Percentiles rank a stretch among this genome's conserved stretches.
Conservation (phyloP, 2,888 invertebrate genomes). For the Mythimna ferrago region DNA sequence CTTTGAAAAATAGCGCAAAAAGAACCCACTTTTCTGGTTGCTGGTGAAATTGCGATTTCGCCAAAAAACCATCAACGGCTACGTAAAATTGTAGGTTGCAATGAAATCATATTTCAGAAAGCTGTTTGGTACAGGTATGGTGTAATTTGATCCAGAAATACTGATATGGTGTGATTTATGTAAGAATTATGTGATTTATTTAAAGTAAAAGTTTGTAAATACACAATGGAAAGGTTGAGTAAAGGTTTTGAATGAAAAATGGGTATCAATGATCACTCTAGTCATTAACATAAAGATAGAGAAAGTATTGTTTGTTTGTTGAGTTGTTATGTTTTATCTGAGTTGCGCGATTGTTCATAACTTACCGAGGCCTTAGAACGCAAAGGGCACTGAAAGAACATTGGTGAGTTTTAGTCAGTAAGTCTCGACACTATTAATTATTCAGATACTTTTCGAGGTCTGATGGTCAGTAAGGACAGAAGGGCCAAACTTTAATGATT, state of each 20-base stretch:
- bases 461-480: too few relatives aligned
- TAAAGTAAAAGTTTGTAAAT: constrained; percentile 24
- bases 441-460: too few relatives aligned
- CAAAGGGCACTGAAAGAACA: too few relatives aligned
- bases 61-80: constrained; percentile 38
- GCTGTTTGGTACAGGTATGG: constrained; percentile 24
- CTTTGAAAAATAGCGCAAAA: constrained; percentile 44
- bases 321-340: neutral
- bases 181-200: constrained; percentile 23
- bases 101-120: constrained; percentile 48
- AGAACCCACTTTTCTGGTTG: constrained; percentile 39
- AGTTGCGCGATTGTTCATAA: constrained; percentile 3
- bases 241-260: constrained; percentile 15
- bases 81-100: constrained; percentile 19
- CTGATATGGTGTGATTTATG: constrained; percentile 32
- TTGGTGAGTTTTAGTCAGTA: too few relatives aligned
- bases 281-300: constrained; percentile 1
- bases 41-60: constrained; percentile 56
- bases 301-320: constrained; percentile 27
- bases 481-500: too few relatives aligned
- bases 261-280: neutral
- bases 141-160: constrained; percentile 41
- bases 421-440: too few relatives aligned
- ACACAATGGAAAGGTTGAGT: constrained; percentile 5
- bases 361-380: too few relatives aligned